phyloP scores from a whole-genome alignment of 2,113 vertebrate genomes.

The Tursiops truncatus region DNA sequence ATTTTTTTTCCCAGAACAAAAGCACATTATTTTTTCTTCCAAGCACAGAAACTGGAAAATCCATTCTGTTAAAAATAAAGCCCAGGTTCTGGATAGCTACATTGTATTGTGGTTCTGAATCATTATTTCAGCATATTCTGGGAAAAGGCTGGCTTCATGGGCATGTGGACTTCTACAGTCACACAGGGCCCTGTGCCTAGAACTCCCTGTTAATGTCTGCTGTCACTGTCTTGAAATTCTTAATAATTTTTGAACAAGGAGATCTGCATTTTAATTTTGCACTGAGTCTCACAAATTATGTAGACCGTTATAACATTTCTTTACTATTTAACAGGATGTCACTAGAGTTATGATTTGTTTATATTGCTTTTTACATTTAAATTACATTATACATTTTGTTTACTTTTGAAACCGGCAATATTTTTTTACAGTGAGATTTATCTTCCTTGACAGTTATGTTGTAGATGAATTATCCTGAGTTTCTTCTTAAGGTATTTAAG shows the following conservation, averaged over 20 bases:
- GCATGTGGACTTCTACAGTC: background rate
- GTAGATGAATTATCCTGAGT: background rate
- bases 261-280: background rate
- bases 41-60: background rate
- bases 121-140: background rate
- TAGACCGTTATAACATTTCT: background rate
- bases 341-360: background rate
- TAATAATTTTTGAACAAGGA: background rate
- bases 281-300: background rate
- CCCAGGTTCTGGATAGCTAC: background rate
- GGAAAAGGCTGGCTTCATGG: background rate
- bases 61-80: background rate
- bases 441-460: background rate
- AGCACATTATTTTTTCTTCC: background rate
- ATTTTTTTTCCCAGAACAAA: background rate
- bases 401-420: background rate
- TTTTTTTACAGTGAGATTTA: conserved; percentile 14
- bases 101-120: background rate
- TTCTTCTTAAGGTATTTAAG: conserved; percentile 2
- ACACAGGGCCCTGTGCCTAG: background rate
- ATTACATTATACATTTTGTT: background rate
- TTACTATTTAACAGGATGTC: background rate
- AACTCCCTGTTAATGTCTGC: background rate
- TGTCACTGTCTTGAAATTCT: background rate
- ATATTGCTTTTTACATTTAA: background rate